Evolutionary conservation across 2,888 invertebrate species (phyloP).

Genomic region (Agrotis clavis): DNA sequence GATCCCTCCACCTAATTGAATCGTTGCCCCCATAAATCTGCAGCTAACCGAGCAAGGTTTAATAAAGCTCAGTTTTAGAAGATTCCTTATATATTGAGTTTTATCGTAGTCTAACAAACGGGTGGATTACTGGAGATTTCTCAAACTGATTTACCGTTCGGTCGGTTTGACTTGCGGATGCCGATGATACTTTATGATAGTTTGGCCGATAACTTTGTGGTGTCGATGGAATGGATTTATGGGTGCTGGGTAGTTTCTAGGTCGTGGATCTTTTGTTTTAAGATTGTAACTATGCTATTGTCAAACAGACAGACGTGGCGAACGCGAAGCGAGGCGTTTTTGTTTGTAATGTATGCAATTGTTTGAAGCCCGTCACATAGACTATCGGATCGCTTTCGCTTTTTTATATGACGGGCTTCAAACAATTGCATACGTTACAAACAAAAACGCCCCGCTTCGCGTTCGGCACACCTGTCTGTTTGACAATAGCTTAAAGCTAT

Average conservation of each 20-base stretch:
- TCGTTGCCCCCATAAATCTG: constrained; percentile 73
- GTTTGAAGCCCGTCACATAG: too few species aligned
- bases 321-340: too few species aligned
- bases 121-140: constrained; percentile 66
- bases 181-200: constrained; percentile 64
- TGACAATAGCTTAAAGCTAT: too few species aligned
- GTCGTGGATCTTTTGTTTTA: constrained; percentile 61
- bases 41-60: constrained; percentile 61
- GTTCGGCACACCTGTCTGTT: too few species aligned
- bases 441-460: too few species aligned
- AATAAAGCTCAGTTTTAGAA: constrained; percentile 77
- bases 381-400: too few species aligned
- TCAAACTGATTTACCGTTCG: constrained; percentile 61
- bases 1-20: constrained; percentile 73
- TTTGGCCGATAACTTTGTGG: constrained; percentile 55
- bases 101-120: constrained; percentile 74
- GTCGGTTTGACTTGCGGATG: constrained; percentile 43
- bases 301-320: too few species aligned
- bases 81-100: constrained; percentile 79
- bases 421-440: too few species aligned
- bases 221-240: constrained; percentile 62
- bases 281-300: too few species aligned
- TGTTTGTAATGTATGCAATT: too few species aligned
- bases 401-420: too few species aligned
- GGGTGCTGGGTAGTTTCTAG: constrained; percentile 19